These are phyloP conservation scores for Eupristina koningsbergeri DNA, from an alignment of 1,140 invertebrate species.

Conservation along the genomic window DNA sequence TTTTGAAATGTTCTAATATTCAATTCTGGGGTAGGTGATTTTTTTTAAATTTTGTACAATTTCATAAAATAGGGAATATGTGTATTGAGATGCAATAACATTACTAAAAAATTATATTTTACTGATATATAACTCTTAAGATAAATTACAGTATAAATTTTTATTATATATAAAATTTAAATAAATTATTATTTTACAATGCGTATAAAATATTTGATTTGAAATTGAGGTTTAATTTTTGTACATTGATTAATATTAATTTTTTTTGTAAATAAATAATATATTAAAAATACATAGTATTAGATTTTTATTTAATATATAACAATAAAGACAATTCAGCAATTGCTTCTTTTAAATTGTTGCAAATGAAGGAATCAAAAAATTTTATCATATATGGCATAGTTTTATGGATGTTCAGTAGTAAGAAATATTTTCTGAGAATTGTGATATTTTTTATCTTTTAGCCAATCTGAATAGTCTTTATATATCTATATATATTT, in stretches of 20 bases:
- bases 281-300: too few species aligned
- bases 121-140: not conserved
- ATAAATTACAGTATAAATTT: not conserved
- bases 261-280: not conserved
- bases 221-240: not conserved
- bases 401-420: not conserved
- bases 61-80: not conserved
- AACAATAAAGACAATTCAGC: too few species aligned
- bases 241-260: not conserved
- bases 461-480: not conserved
- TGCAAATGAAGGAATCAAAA: too few species aligned
- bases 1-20: not conserved
- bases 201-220: not conserved
- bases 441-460: not conserved
- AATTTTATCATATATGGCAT: too few species aligned
- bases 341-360: too few species aligned
- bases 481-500: not conserved
- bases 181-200: not conserved
- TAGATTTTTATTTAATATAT: too few species aligned
- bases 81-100: not conserved
- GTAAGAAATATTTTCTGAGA: not conserved
- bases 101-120: conserved; percentile 5
- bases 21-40: not conserved
- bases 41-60: not conserved
- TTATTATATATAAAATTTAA: not conserved